A percentile compares a stretch with the other conserved stretches of the same genome.
Conservation (phyloP, 2,113 vertebrate genomes). For the Emydura subglobosa region DNA sequence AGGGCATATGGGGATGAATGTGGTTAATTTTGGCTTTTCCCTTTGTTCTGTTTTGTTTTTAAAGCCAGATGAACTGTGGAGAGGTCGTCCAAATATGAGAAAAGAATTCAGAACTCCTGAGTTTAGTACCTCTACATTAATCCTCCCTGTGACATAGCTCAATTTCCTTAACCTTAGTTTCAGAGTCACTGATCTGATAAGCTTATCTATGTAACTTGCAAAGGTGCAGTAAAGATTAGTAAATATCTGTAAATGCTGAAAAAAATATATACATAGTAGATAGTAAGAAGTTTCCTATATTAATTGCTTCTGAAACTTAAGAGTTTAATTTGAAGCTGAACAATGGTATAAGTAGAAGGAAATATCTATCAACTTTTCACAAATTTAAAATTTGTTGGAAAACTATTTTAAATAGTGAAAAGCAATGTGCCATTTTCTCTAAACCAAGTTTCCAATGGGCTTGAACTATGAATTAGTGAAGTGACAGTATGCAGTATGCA, state of each 20-base stretch:
- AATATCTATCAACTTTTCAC: not conserved
- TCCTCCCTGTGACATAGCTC: not conserved
- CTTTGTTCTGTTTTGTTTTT: not conserved
- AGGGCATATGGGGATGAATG: no score
- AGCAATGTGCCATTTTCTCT: not conserved
- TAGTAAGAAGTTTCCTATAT: not conserved
- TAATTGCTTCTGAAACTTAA: not conserved
- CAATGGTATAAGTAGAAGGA: fast-evolving
- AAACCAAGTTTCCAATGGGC: not conserved
- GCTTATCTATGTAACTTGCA: no score
- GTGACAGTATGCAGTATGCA: fast-evolving
- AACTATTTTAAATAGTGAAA: not conserved
- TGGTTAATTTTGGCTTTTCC: not conserved
- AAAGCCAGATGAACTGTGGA: not conserved
- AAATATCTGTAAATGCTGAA: not conserved
- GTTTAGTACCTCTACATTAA: not conserved
- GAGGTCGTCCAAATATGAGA: not conserved
- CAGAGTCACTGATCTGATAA: not conserved
- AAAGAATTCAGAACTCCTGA: not conserved
- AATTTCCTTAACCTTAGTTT: not conserved
- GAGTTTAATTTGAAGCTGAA: not conserved
- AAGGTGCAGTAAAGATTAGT: not conserved
- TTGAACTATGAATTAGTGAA: not conserved
- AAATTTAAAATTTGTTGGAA: not conserved
- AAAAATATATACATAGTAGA: not conserved